Base-by-base conservation (phyloP, 2,888 invertebrate species). In the Cheilosia impressa region DNA sequence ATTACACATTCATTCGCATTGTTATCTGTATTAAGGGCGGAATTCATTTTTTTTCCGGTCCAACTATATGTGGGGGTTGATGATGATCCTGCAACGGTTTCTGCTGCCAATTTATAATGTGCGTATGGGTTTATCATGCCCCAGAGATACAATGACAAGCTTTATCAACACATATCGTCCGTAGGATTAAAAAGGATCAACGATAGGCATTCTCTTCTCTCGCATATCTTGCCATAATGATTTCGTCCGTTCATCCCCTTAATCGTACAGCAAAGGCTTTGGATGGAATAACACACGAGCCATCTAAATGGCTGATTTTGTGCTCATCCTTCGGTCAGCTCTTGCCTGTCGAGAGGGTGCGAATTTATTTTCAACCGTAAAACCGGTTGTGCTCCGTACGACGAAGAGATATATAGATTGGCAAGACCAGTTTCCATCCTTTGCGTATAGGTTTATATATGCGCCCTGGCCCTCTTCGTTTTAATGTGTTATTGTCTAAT, bases 51-150 rank as follows among this genome's bases (percentile, higher is more conserved):
- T 69, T 75, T 62, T 53, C 43, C 45, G 22, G 15, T 27, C 63
- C 17, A 19, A 65, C 53, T 52, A n/a, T 63, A 17, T 65, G 31
- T 34, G 60, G 71, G 62, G 83, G 73, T 53, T 75, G 69, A 68
- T 65, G 63, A 63, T 53, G 27, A 55, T 69, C 57, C 50, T 55
- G 17, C 57, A 43, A 17, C 27, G 53, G 66, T 47, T 57, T 89
- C 90, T 88, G 90, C 88, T 90, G 89, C 90, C 91, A 91, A 90
- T 91, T 91, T 91, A 92, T 91, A 92, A 91, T 91, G 91, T 92
- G 91, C 91, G 90, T 92, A 91, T 91, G 91, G 90, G 90, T 90
- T 91, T 91, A 91, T 89, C 89, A 88, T 89, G 89, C 91, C 90
- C 91, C 78, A 84, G 90, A 89, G 91, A 89, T 88, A 88, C 89